These are phyloP conservation scores for Peromyscus melanophrys DNA, from an alignment of 2,797 vertebrate genomes.

Conservation along the genomic window DNA sequence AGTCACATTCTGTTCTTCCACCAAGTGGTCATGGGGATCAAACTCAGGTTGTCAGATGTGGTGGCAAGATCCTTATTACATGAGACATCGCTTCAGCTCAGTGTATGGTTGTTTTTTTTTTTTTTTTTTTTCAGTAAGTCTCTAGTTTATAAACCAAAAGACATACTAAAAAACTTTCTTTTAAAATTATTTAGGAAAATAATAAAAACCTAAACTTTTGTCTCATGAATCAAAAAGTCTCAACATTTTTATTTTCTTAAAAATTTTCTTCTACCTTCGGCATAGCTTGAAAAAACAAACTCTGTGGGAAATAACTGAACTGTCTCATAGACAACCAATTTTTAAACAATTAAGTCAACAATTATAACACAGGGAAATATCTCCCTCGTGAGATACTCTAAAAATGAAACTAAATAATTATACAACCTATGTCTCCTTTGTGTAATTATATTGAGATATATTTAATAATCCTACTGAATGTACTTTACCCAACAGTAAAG, in stretches of 20 bases:
- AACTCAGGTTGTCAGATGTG: neutral
- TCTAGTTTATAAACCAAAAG: conserved; percentile 28
- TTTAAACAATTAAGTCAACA: neutral
- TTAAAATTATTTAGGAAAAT: conserved; percentile 47
- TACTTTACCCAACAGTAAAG: neutral
- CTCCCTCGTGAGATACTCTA: neutral
- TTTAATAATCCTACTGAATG: conserved; percentile 17
- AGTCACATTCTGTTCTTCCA: neutral
- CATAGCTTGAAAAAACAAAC: neutral
- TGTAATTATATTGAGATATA: neutral
- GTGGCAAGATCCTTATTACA: neutral
- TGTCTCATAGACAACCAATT: conserved; percentile 7
- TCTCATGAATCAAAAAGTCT: conserved; percentile 23
- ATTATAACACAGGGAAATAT: neutral
- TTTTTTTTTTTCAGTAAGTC: neutral
- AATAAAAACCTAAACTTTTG: conserved; percentile 33
- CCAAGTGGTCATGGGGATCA: neutral
- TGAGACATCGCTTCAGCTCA: neutral
- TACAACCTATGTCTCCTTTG: neutral
- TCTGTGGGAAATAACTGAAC: neutral
- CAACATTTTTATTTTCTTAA: conserved; percentile 52
- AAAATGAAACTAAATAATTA: neutral
- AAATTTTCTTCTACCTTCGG: neutral
- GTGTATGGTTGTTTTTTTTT: too few relatives aligned
- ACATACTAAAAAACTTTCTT: neutral